Conservation (phyloP, 2,888 invertebrate species). For the Amblyjoppa proteus region DNA sequence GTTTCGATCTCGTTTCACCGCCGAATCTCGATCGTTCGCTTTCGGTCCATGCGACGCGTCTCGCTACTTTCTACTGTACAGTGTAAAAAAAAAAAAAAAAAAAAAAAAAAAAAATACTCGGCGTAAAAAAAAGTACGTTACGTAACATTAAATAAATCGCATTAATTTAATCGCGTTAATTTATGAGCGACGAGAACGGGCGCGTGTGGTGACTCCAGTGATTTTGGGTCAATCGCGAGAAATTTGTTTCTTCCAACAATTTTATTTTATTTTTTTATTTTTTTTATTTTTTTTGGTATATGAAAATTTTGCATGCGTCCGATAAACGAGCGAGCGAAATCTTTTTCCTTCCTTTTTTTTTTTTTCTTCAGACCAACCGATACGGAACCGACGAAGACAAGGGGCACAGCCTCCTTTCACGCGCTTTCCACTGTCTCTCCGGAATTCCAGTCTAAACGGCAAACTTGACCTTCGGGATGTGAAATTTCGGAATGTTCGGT, state of each 20-base stretch:
- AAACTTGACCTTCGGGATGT: constrained; percentile 69
- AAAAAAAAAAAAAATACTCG: not conserved
- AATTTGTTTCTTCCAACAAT: not conserved
- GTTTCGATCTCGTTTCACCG: constrained; percentile 18
- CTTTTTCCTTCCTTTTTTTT: not conserved
- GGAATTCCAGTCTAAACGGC: constrained; percentile 57
- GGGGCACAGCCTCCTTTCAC: constrained; percentile 46
- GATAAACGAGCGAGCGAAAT: constrained; percentile 33
- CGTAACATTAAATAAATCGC: not conserved
- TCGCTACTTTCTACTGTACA: constrained; percentile 51
- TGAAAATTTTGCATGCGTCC: constrained; percentile 10
- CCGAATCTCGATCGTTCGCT: constrained; percentile 34
- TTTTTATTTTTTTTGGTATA: not conserved
- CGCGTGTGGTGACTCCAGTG: not conserved
- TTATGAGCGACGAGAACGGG: not conserved
- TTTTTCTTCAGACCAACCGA: not conserved
- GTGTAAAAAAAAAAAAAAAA: not conserved
- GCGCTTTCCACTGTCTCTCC: constrained; percentile 57
- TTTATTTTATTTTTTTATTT: not conserved
- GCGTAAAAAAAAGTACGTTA: not conserved
- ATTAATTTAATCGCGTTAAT: not conserved
- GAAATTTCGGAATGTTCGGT: constrained; percentile 61
- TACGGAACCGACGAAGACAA: constrained; percentile 14
- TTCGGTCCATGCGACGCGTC: constrained; percentile 18
- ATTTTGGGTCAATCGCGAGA: constrained; percentile 12